Evolutionary conservation across 2,888 invertebrate genomes (phyloP).

Genomic region (Apomyelois bistriatella): DNA sequence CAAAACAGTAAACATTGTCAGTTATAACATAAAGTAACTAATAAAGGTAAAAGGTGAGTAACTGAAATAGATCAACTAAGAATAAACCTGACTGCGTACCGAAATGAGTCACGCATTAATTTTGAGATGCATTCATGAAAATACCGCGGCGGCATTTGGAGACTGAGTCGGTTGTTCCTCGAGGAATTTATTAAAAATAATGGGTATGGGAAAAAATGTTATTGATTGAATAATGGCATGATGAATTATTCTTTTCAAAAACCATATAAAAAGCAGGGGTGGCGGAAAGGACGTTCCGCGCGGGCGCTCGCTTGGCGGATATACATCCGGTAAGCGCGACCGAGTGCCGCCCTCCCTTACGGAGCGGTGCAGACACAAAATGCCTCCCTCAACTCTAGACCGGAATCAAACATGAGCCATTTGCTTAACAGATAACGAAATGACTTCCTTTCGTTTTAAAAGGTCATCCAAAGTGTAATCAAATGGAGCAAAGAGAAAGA

Average conservation of each 20-base stretch:
- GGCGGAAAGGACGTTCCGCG: slow-evolving; percentile 75
- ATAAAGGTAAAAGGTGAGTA: slow-evolving; percentile 13
- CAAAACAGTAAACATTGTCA: too few relatives aligned
- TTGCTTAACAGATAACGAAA: too few relatives aligned
- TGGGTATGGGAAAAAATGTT: background rate
- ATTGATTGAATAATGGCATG: background rate
- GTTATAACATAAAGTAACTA: background rate
- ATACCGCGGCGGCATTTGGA: slow-evolving; percentile 2
- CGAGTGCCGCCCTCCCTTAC: slow-evolving; percentile 46
- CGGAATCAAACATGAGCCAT: too few relatives aligned
- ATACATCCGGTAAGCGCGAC: slow-evolving; percentile 73
- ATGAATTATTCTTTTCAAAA: slow-evolving; percentile 50
- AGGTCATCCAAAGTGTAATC: too few relatives aligned
- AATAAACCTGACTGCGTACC: slow-evolving; percentile 13
- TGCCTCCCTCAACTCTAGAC: slow-evolving; percentile 31
- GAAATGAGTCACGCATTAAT: slow-evolving; percentile 13
- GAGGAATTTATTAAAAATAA: background rate
- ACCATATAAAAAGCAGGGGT: slow-evolving; percentile 59
- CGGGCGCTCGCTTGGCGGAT: slow-evolving; percentile 69
- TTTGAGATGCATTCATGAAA: slow-evolving; percentile 13
- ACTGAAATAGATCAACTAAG: slow-evolving; percentile 11
- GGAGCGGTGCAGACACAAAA: slow-evolving; percentile 29
- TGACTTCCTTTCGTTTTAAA: too few relatives aligned
- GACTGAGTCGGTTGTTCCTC: background rate
- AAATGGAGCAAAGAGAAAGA: too few relatives aligned